phyloP scores from a whole-genome alignment of 2,113 vertebrate genomes.

The Cyanistes caeruleus region DNA sequence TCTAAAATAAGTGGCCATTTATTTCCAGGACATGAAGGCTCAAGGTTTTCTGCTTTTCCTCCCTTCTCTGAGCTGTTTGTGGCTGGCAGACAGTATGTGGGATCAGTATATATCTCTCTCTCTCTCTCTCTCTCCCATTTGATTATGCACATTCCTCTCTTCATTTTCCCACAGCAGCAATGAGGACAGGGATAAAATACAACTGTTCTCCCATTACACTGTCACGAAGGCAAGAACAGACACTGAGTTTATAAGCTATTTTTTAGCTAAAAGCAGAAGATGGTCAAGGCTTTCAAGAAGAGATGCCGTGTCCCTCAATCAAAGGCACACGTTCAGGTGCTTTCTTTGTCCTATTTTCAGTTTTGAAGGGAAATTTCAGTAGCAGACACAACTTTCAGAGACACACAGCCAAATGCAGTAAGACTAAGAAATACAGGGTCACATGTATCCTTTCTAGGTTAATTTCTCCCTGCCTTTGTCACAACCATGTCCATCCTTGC shows the following conservation, averaged over 20 bases:
- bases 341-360: background rate
- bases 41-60: background rate
- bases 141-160: background rate
- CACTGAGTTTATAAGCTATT: background rate
- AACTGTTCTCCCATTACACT: background rate
- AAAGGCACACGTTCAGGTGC: background rate
- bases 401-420: background rate
- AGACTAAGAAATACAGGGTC: background rate
- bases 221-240: background rate
- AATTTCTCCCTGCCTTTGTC: background rate
- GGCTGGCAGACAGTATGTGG: background rate
- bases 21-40: background rate
- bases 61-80: background rate
- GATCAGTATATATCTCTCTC: background rate
- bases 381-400: background rate
- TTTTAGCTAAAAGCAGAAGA: background rate
- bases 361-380: background rate
- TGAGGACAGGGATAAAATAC: background rate
- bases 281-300: background rate
- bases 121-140: background rate
- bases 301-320: background rate
- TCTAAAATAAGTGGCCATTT: background rate
- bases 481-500: background rate
- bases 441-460: rapidly evolving
- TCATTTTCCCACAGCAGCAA: background rate